Conservation (phyloP, 2,113 vertebrate species). For the Aleadryas rufinucha region DNA sequence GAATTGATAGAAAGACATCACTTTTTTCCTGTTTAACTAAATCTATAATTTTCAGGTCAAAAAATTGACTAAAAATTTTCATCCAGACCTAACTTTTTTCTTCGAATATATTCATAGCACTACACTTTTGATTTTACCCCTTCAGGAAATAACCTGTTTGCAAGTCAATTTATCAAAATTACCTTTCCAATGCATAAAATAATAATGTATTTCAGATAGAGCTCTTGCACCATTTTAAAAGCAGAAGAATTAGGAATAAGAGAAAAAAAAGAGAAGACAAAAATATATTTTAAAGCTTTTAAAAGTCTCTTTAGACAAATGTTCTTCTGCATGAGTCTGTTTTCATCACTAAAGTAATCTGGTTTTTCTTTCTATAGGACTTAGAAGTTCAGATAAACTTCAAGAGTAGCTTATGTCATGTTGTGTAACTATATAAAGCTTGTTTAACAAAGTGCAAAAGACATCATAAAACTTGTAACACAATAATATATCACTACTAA, state of each 20-base stretch:
- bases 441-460: slow-evolving; percentile 49
- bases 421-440: slow-evolving; percentile 12
- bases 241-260: background rate
- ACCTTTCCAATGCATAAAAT: slow-evolving; percentile 29
- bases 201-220: slow-evolving; percentile 29
- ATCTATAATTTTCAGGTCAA: slow-evolving; percentile 2
- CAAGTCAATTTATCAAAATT: slow-evolving; percentile 45
- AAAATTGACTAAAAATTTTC: slow-evolving; percentile 20
- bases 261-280: slow-evolving; percentile 50
- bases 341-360: background rate
- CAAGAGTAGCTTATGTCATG: background rate
- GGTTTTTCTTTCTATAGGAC: background rate
- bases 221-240: slow-evolving; percentile 32
- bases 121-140: background rate
- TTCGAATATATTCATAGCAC: background rate
- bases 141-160: slow-evolving; percentile 46
- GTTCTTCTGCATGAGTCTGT: background rate
- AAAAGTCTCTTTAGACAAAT: slow-evolving; percentile 6
- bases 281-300: slow-evolving; percentile 41
- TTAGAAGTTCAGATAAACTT: slow-evolving; percentile 48
- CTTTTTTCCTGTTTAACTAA: background rate
- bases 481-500: background rate
- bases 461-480: slow-evolving; percentile 26
- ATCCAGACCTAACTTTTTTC: background rate
- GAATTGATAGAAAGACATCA: slow-evolving; percentile 28